Base-by-base conservation (phyloP, 2,888 invertebrate genomes). In the Andrena flavipes region DNA sequence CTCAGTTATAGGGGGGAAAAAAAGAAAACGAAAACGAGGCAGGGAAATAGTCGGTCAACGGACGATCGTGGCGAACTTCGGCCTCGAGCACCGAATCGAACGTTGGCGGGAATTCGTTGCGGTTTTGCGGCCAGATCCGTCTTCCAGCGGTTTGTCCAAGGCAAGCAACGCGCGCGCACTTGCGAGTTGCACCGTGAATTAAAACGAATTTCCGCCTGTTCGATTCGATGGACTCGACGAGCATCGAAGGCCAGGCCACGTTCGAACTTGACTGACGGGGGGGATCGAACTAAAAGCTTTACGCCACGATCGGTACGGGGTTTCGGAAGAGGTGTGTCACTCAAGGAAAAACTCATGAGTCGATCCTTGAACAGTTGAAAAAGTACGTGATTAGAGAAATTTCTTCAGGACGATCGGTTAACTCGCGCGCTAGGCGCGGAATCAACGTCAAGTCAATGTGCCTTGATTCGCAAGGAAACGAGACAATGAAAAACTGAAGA, bases 1-100 rank as follows among this genome's bases (percentile, higher is more conserved):
- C 93, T 94, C 93, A 93, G 92, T 94, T 94, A 95, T 94, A 94
- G 94, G 93, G 94, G 94, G 94, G 94, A 89, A 89, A 94, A 94
- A 75, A 76, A 33, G 62, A 76, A 42, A 84, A 80, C 60, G 74
- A 84, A 76, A 80, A 74, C 49, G 42, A 49, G 79, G 69, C 13
- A 59, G 70, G 70, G 68, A 62, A 49, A 64, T 49, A 35, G 78
- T 51, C 85, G 71, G 79, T 79, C 76, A 67, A 56, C 82, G 71
- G 48, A 33, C 80, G 83, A 84, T 63, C 80, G 84, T 67, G 68
- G 16, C 77, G 7, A 10, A 23, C 23, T 71, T 56, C 56, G 48
- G 10, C 26, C 23, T 29, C 42, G 84, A 77, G 63, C 30, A 35
- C 60, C 72, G 63, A 70, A 63, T 26, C 64, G 71, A 73, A 35